Conservation (phyloP, 2,888 invertebrate species). For the Thelaira solivaga region DNA sequence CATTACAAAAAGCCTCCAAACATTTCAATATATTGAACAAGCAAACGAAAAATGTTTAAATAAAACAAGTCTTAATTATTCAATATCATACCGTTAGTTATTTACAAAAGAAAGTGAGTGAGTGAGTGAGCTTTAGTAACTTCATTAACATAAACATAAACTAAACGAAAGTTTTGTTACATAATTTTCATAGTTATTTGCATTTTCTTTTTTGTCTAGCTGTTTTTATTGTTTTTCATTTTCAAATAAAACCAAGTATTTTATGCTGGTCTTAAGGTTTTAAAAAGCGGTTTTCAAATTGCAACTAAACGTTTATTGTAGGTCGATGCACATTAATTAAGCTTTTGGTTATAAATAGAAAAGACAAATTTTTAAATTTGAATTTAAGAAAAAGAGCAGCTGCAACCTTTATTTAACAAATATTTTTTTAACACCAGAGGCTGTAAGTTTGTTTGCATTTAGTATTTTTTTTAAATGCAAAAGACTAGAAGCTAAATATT, state of each 20-base stretch:
- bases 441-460: too few species aligned
- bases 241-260: background rate
- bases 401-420: too few species aligned
- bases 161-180: constrained; percentile 38
- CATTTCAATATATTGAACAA: constrained; percentile 21
- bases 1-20: too few species aligned
- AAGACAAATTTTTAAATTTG: too few species aligned
- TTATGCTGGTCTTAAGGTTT: background rate
- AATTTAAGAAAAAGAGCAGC: too few species aligned
- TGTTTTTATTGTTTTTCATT: constrained; percentile 5
- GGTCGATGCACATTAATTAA: too few species aligned
- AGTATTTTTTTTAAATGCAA: too few species aligned
- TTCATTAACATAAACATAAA: constrained; percentile 55
- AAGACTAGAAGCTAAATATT: too few species aligned
- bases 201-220: constrained; percentile 25
- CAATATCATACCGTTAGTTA: constrained; percentile 55
- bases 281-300: background rate
- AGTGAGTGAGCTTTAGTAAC: constrained; percentile 56
- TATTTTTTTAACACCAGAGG: too few species aligned
- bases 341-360: too few species aligned
- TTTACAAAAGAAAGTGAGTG: constrained; percentile 61
- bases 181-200: constrained; percentile 26
- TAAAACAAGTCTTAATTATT: constrained; percentile 55
- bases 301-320: too few species aligned
- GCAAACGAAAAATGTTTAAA: constrained; percentile 1